Base-by-base conservation (phyloP, 2,888 invertebrate species). In the Agrochola macilenta region DNA sequence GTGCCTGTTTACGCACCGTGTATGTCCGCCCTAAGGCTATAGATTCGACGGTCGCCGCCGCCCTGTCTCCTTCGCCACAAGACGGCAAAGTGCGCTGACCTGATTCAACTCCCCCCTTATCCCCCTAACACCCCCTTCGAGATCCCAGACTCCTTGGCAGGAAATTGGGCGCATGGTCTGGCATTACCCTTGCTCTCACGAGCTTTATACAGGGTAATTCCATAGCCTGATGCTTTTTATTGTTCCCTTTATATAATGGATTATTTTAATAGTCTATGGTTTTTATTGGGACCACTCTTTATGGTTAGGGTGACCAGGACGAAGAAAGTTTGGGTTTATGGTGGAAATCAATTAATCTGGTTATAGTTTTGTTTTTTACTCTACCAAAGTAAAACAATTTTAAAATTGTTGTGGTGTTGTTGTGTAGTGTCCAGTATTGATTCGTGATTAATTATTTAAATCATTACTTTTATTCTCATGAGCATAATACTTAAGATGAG, bases 81-180 rank as follows among this genome's bases (percentile, higher is more conserved):
- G 92, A 87, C 87, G 89, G 77, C 91, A 91, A 92, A 94, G 94
- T 92, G 93, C 94, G 93, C 88, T 94, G 95, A 95, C 94, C 95
- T 88, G 90, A 85, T 90, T 89, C 85, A 35, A 74, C 68, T 39
- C 73, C 65, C 80, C 77, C 43, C 43, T n/a, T 54, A 76, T 69
- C 57, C 80, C 74, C 81, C 78, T 68, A 66, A 74, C 39, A 70
- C 72, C 78, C 81, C 84, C 78, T 66, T 71, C 68, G 79, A 70
- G 82, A 79, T 74, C 78, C 76, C 92, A 94, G 94, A 94, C 94
- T 90, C 89, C 82, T 88, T 87, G 94, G 93, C 94, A 93, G 87
- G 84, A 90, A 86, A 87, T 88, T 87, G 88, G 82, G 86, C 88
- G 82, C 84, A 81, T 77, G 81, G 82, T 85, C 78, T 82, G 57